Base-by-base conservation (phyloP, 2,888 invertebrate genomes). In the Drosophila vallismaia region DNA sequence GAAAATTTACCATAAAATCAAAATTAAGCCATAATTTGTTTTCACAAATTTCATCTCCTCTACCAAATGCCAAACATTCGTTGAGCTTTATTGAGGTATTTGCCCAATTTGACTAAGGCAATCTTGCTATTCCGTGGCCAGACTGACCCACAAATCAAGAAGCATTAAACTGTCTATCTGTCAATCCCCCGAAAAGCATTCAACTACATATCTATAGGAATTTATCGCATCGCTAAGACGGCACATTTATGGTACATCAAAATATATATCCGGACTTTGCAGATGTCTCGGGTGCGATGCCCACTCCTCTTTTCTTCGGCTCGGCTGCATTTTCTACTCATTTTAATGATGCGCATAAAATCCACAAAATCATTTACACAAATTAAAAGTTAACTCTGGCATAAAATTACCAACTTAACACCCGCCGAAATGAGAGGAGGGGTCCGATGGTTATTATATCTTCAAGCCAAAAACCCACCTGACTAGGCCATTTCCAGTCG, bases 401-500 rank as follows among this genome's bases (percentile, higher is more conserved):
- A 85, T 89, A 82, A 89, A 90, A 90, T 89, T 88, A 90, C 86
- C 88, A 88, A 86, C 80, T 89, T 89, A 86, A 87, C 90, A 89
- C 89, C 83, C 86, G 79, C 79, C 69, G 71, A 67, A 67, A 52
- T 29, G 36, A 36, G 45, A 29, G 45, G 63, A 48, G 52, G 53
- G 54, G 56, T 33, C 55, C 26, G 19, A 19, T 19, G 19, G 19
- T 19, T 38, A 49, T 51, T 19, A 29, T 45, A 28, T 28, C 24
- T 14, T 14, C 40, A 4, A 12, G 57, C 38, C 51, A 24, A 46
- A 54, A 68, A 51, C 67, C 45, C 38, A 68, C 68, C 68, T 64
- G 68, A 71, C 59, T 54, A 29, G 51, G 57, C 57, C 57, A 68
- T 45, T 68, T 68, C 24, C 31, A 28, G 44, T 40, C 14, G 3